phyloP scores from a whole-genome alignment of 2,888 invertebrate genomes.

The Galerucella calmariensis region DNA sequence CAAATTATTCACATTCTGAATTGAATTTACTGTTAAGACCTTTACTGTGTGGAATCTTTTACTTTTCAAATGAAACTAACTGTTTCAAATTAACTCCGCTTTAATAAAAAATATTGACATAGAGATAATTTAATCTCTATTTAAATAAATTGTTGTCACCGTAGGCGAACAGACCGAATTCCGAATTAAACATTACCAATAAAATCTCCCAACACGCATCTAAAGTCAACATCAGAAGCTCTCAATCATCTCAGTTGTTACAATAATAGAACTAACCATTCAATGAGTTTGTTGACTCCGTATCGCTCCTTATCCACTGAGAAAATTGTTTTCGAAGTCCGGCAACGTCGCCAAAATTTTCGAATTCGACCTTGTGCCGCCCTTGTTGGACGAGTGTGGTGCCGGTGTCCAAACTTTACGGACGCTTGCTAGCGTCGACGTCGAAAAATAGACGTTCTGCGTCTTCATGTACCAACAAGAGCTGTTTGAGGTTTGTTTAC shows the following conservation, averaged over 20 bases:
- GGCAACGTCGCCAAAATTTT: constrained; percentile 60
- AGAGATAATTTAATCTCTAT: not conserved
- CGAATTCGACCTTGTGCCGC: constrained; percentile 61
- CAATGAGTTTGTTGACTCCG: constrained; percentile 24
- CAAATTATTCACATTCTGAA: too few species aligned
- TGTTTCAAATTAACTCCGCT: too few species aligned
- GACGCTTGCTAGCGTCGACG: constrained; percentile 49
- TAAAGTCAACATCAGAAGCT: constrained; percentile 6
- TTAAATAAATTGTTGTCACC: constrained; percentile 4
- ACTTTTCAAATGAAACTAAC: too few species aligned
- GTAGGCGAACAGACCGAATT: not conserved
- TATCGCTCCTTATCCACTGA: not conserved
- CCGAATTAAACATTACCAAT: not conserved
- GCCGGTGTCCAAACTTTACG: constrained; percentile 54
- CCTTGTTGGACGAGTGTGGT: constrained; percentile 60
- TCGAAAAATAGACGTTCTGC: constrained; percentile 22
- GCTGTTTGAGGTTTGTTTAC: constrained; percentile 23
- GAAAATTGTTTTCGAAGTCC: constrained; percentile 36
- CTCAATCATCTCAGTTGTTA: constrained; percentile 7
- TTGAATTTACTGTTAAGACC: too few species aligned
- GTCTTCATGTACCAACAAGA: constrained; percentile 25
- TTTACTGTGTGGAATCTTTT: too few species aligned
- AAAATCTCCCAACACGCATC: not conserved
- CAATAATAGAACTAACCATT: constrained; percentile 15
- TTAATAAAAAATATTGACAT: not conserved